Percentiles rank a stretch among this genome's conserved stretches.
phyloP scores from a whole-genome alignment of 2,797 vertebrate species.

The Setipinna tenuifilis region DNA sequence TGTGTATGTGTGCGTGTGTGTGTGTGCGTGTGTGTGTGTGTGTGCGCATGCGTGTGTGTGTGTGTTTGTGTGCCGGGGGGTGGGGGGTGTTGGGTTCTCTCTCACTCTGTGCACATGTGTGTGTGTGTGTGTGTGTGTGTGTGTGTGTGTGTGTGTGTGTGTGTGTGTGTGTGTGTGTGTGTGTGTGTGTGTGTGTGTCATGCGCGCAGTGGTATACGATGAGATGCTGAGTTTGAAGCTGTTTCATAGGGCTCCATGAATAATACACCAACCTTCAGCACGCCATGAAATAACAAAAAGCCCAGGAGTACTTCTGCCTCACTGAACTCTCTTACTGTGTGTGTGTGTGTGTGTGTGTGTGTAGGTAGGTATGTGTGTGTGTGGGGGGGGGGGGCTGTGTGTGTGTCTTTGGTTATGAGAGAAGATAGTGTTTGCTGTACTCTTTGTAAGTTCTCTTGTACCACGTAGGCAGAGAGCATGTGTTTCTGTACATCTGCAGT shows the following conservation, averaged over 20 bases:
- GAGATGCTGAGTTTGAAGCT: constrained; percentile 36
- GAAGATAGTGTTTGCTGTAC: background rate
- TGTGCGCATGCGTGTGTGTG: background rate
- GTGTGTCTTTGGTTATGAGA: background rate
- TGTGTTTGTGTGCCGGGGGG: constrained; percentile 3
- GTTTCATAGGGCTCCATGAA: constrained; percentile 42
- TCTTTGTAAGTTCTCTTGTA: constrained; percentile 10
- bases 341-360: constrained; percentile 13
- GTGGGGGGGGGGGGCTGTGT: too few relatives aligned
- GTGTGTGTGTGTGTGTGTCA: background rate
- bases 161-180: background rate
- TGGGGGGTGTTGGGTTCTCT: too few relatives aligned
- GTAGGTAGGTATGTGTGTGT: background rate
- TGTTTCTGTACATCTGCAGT: constrained; percentile 9
- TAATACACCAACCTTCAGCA: constrained; percentile 30
- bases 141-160: background rate
- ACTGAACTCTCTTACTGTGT: background rate
- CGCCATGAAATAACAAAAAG: constrained; percentile 21
- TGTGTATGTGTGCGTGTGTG: background rate
- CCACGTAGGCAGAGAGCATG: background rate
- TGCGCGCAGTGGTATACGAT: constrained; percentile 7
- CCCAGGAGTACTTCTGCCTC: constrained; percentile 20
- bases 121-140: background rate
- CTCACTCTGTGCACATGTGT: background rate
- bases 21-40: background rate